phyloP scores from a whole-genome alignment of 2,888 invertebrate genomes.

The Tinea trinotella region DNA sequence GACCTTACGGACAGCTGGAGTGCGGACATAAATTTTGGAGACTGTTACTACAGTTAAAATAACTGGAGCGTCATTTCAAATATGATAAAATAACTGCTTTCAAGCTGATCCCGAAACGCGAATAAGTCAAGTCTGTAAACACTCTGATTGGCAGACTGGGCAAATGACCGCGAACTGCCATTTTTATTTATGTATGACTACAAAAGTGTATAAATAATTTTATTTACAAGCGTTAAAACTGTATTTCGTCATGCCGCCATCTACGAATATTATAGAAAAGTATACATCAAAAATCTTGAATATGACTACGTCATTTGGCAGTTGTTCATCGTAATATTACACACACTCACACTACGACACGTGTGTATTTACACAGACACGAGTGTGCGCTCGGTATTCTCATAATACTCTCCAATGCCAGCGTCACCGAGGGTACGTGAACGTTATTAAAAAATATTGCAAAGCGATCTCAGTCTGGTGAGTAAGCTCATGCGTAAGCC shows the following conservation, averaged over 20 bases:
- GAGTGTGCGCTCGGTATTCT: not conserved
- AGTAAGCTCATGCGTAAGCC: not conserved
- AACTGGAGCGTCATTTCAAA: too few species aligned
- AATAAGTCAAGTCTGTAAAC: too few species aligned
- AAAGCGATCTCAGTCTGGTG: not conserved
- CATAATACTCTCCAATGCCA: not conserved
- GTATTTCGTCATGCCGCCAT: not conserved
- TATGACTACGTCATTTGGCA: not conserved
- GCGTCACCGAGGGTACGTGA: not conserved
- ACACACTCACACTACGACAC: too few species aligned
- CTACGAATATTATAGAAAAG: not conserved
- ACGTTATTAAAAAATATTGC: constrained; percentile 7
- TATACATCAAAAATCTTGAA: not conserved
- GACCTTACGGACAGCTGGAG: too few species aligned
- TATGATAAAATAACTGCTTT: too few species aligned
- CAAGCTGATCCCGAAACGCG: too few species aligned
- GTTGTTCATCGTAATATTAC: not conserved
- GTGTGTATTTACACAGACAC: not conserved
- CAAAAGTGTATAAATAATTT: not conserved
- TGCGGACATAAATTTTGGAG: too few species aligned
- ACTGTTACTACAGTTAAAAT: too few species aligned
- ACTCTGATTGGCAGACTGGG: too few species aligned
- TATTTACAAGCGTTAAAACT: not conserved
- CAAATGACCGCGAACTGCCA: too few species aligned
- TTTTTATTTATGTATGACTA: too few species aligned